Evolutionary conservation across 2,888 invertebrate species (phyloP).

Genomic region (Drosophila neotestacea): DNA sequence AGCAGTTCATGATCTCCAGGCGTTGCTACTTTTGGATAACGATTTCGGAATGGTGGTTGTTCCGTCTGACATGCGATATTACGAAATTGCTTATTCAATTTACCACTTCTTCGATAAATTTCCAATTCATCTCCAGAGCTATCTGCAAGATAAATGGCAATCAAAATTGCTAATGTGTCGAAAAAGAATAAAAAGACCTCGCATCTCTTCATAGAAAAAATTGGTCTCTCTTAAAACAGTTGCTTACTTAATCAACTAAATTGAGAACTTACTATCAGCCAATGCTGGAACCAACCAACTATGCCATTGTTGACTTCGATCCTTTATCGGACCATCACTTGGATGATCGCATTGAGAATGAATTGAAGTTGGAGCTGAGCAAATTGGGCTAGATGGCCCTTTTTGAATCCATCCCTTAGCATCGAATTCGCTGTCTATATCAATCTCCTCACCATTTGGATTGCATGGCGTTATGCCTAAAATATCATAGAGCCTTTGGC

Average conservation of each 20-base stretch:
- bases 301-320: conserved; percentile 36
- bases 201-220: background rate
- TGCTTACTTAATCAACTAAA: background rate
- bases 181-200: background rate
- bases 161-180: background rate
- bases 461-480: conserved; percentile 46
- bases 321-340: background rate
- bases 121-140: conserved; percentile 60
- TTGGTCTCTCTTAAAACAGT: no score
- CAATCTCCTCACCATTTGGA: conserved; percentile 12
- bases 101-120: conserved; percentile 28
- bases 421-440: background rate
- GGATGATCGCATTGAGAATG: background rate
- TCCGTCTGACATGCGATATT: conserved; percentile 57
- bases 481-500: conserved; percentile 61
- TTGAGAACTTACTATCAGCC: conserved; percentile 44
- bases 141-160: conserved; percentile 38
- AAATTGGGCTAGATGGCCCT: background rate
- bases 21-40: background rate
- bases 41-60: conserved; percentile 46
- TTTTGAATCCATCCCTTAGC: background rate
- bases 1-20: background rate
- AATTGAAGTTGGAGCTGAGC: background rate
- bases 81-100: background rate
- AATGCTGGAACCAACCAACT: conserved; percentile 52